Conservation (phyloP, 2,113 vertebrate genomes). For the Sylvia atricapilla region DNA sequence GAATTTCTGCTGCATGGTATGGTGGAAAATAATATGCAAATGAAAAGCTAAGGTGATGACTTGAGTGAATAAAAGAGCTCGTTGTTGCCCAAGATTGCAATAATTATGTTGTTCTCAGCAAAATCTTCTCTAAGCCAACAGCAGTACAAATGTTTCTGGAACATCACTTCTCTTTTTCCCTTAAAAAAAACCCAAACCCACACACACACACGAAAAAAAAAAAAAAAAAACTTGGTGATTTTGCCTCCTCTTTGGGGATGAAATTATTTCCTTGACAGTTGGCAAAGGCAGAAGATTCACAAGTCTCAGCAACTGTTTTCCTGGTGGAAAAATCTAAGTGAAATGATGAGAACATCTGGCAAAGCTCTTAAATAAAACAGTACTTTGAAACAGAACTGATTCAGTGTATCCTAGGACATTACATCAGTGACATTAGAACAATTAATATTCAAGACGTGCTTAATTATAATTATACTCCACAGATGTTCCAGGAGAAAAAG, state of each 20-base stretch:
- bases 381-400: conserved; percentile 55
- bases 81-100: background rate
- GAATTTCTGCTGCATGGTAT: background rate
- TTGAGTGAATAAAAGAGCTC: background rate
- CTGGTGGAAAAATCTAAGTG: conserved; percentile 61
- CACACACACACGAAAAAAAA: background rate
- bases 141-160: background rate
- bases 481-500: conserved; percentile 54
- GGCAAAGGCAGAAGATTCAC: conserved; percentile 44
- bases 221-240: background rate
- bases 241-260: conserved; percentile 30
- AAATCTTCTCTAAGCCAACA: background rate
- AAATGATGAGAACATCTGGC: conserved; percentile 70
- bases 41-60: background rate
- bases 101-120: conserved; percentile 8
- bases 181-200: background rate
- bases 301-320: conserved; percentile 63
- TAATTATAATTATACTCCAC: conserved; percentile 65
- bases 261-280: conserved; percentile 57
- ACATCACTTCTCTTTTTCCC: background rate
- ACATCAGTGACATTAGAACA: conserved; percentile 59
- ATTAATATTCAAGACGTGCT: conserved; percentile 68
- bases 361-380: conserved; percentile 63
- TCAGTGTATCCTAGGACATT: conserved; percentile 53
- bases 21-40: background rate